phyloP scores from a whole-genome alignment of 23 tunicate species.

The Trididemnum clinides region DNA sequence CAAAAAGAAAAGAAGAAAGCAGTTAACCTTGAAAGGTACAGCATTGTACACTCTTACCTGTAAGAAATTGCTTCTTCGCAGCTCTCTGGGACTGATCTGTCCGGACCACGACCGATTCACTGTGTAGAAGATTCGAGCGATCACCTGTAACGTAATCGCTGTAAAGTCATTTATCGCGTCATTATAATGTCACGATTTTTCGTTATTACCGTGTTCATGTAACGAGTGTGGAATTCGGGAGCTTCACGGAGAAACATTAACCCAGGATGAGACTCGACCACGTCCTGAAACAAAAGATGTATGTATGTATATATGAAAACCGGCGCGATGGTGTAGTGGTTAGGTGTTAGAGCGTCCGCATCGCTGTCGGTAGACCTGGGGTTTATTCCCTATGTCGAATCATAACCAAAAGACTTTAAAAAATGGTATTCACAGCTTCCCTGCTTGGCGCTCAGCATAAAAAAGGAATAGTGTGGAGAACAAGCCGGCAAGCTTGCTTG shows the following conservation, averaged over 20 bases:
- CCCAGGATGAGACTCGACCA: constrained; percentile 96
- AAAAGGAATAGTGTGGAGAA: too few relatives aligned
- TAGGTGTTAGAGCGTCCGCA: too few relatives aligned
- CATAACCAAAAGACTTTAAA: too few relatives aligned
- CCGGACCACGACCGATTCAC: constrained; percentile 98
- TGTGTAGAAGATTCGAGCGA: constrained; percentile 83
- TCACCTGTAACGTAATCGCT: constrained; percentile 40
- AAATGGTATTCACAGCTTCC: too few relatives aligned
- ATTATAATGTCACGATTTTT: neutral
- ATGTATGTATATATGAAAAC: too few relatives aligned
- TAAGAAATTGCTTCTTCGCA: constrained; percentile 75
- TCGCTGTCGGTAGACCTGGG: too few relatives aligned
- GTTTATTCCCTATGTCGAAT: too few relatives aligned
- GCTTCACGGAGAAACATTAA: constrained; percentile 88
- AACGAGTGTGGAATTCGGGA: constrained; percentile 97
- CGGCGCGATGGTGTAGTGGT: too few relatives aligned
- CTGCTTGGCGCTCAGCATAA: too few relatives aligned
- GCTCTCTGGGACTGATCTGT: constrained; percentile 67
- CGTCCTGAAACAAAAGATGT: constrained; percentile 57
- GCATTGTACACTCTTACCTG: constrained; percentile 20
- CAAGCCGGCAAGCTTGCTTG: too few relatives aligned
- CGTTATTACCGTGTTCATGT: constrained; percentile 95
- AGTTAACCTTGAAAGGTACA: too few relatives aligned
- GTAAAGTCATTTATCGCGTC: neutral
- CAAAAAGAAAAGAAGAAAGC: too few relatives aligned